A percentile compares a stretch with the other conserved stretches of the same genome.
Conservation (phyloP, 1,140 invertebrate species). For the Drosophila kurseongensis region DNA sequence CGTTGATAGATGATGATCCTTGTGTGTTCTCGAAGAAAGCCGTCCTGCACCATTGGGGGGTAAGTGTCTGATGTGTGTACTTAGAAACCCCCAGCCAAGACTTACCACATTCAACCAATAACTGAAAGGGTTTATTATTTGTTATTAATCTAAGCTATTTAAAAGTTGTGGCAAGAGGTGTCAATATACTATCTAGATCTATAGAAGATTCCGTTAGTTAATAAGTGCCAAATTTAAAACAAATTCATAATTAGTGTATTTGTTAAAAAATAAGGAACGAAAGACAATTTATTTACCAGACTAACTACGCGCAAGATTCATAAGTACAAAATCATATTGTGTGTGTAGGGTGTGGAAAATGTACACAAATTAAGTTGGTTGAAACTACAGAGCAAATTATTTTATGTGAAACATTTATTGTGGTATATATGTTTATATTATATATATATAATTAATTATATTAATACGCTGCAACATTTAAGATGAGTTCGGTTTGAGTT, state of each 20-base stretch:
- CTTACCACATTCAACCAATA: slow-evolving; percentile 3
- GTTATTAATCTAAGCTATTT: slow-evolving; percentile 12
- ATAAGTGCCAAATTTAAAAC: slow-evolving; percentile 26
- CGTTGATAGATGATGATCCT: slow-evolving; percentile 31
- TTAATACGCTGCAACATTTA: slow-evolving; percentile 61
- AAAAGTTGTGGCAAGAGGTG: background rate
- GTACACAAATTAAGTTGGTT: slow-evolving; percentile 36
- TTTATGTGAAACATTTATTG: slow-evolving; percentile 77
- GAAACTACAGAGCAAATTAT: slow-evolving; percentile 68
- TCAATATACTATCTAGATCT: slow-evolving; percentile 11
- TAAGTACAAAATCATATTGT: slow-evolving; percentile 30
- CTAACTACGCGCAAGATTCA: slow-evolving; percentile 47
- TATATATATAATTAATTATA: slow-evolving; percentile 57
- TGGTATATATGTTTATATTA: slow-evolving; percentile 57
- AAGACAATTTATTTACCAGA: slow-evolving; percentile 30
- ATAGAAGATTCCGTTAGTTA: slow-evolving; percentile 7
- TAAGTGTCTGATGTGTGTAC: slow-evolving; percentile 12
- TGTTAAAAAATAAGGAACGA: background rate
- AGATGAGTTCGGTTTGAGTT: slow-evolving; percentile 53
- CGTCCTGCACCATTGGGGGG: slow-evolving; percentile 53
- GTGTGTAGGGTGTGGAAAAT: slow-evolving; percentile 30
- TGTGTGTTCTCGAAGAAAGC: slow-evolving; percentile 26
- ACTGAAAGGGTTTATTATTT: background rate
- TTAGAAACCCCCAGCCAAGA: background rate
- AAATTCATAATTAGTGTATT: slow-evolving; percentile 3